Evolutionary conservation across 1,140 invertebrate species (phyloP).

Genomic region (Hyles vespertilio): DNA sequence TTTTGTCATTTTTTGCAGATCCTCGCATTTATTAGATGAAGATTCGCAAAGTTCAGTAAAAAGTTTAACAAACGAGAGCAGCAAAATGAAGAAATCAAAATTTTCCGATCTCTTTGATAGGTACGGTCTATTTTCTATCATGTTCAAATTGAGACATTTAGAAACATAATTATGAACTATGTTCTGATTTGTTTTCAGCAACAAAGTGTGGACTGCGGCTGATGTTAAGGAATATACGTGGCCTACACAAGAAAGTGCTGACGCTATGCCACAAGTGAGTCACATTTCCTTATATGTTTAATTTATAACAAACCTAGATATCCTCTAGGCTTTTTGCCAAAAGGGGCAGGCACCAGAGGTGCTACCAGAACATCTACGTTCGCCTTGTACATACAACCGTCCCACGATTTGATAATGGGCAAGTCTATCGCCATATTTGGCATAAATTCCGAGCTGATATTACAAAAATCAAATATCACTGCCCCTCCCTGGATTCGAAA

Average conservation of each 20-base stretch:
- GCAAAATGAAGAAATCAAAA: conserved; percentile 81
- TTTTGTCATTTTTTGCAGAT: conserved; percentile 35
- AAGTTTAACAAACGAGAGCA: conserved; percentile 83
- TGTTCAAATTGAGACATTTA: too few relatives aligned
- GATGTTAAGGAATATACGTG: conserved; percentile 96
- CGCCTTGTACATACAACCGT: too few relatives aligned
- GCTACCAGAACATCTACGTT: too few relatives aligned
- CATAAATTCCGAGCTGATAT: too few relatives aligned
- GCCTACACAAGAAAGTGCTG: conserved; percentile 81
- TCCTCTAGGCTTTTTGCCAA: neutral
- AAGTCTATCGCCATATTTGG: too few relatives aligned
- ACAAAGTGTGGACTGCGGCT: conserved; percentile 86
- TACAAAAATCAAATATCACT: too few relatives aligned
- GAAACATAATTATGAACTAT: neutral
- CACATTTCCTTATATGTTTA: neutral
- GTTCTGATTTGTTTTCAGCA: conserved; percentile 41
- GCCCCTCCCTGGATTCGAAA: too few relatives aligned
- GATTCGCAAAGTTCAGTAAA: conserved; percentile 87
- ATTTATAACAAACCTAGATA: neutral
- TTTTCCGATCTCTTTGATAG: conserved; percentile 85
- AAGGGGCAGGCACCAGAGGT: too few relatives aligned
- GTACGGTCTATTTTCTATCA: conserved; percentile 40
- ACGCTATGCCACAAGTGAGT: conserved; percentile 57
- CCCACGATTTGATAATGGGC: too few relatives aligned
- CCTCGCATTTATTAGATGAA: conserved; percentile 81